Percentiles rank a stretch among this genome's conserved stretches.
These are phyloP conservation scores for Menura novaehollandiae DNA, from an alignment of 2,113 vertebrate genomes.

Conservation along the genomic window DNA sequence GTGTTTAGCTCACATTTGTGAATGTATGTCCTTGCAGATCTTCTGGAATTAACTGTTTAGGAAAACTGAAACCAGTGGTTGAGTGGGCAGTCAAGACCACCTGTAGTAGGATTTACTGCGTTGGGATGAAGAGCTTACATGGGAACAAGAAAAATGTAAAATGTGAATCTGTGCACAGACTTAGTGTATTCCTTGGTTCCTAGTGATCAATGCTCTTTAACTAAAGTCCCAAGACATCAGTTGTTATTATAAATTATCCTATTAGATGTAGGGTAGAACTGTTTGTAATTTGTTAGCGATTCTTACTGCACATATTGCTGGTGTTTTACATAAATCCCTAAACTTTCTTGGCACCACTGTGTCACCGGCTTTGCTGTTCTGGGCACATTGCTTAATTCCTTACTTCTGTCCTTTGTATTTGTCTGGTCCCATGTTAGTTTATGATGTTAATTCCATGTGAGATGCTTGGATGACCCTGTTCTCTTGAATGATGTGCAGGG, in stretches of 20 bases:
- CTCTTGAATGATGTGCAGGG: not conserved
- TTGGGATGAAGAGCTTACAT: not conserved
- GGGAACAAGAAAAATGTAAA: not conserved
- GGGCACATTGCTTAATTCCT: not conserved
- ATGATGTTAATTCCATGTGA: not conserved
- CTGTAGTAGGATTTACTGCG: not conserved
- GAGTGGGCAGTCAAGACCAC: not conserved
- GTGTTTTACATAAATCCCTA: not conserved
- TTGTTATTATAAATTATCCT: not conserved
- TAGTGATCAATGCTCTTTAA: not conserved
- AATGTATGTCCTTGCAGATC: not conserved
- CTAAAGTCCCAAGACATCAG: not conserved
- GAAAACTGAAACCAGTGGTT: not conserved
- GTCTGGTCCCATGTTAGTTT: not conserved
- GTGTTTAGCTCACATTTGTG: not conserved
- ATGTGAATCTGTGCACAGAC: not conserved
- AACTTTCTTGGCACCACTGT: not conserved
- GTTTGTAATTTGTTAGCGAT: not conserved
- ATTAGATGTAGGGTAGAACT: no score
- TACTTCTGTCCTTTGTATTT: not conserved
- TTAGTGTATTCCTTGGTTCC: not conserved
- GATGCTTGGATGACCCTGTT: not conserved
- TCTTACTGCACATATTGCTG: not conserved
- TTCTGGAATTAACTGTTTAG: not conserved
- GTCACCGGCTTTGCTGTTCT: not conserved